Conservation (phyloP, 1,140 invertebrate genomes). For the Diorhabda elongata region DNA sequence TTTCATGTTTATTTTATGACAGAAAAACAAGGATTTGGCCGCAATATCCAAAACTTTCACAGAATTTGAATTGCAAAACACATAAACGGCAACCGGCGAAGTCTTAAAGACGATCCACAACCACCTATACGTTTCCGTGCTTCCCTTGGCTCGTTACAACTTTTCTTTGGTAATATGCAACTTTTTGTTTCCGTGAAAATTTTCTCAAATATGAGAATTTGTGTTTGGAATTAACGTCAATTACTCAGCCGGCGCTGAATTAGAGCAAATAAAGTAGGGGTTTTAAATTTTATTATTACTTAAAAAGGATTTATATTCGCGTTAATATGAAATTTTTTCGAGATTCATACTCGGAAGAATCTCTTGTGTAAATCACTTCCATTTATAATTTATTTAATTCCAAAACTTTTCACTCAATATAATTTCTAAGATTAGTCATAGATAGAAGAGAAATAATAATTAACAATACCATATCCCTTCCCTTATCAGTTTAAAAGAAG, state of each 20-base stretch:
- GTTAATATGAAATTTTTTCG: no score
- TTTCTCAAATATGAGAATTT: neutral
- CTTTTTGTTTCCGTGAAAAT: constrained; percentile 5
- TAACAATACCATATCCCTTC: no score
- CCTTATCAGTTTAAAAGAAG: no score
- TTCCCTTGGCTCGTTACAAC: neutral
- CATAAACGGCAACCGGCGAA: constrained; percentile 9
- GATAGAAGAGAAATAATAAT: no score
- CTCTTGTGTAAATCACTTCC: no score
- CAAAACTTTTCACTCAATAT: no score
- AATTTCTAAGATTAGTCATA: no score
- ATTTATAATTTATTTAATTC: no score
- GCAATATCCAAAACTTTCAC: constrained; percentile 4
- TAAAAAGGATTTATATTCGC: no score
- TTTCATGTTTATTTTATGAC: constrained; percentile 24
- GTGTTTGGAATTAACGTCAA: neutral
- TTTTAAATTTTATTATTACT: no score
- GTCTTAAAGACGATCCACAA: constrained; percentile 22
- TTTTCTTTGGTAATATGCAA: neutral
- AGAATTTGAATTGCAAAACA: constrained; percentile 23
- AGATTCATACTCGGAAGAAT: no score
- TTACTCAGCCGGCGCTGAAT: neutral
- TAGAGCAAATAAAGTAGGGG: no score
- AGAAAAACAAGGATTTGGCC: constrained; percentile 19
- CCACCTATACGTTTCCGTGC: constrained; percentile 2